These are phyloP conservation scores for Lepidothrix coronata DNA, from an alignment of 2,113 vertebrate species.

Conservation along the genomic window DNA sequence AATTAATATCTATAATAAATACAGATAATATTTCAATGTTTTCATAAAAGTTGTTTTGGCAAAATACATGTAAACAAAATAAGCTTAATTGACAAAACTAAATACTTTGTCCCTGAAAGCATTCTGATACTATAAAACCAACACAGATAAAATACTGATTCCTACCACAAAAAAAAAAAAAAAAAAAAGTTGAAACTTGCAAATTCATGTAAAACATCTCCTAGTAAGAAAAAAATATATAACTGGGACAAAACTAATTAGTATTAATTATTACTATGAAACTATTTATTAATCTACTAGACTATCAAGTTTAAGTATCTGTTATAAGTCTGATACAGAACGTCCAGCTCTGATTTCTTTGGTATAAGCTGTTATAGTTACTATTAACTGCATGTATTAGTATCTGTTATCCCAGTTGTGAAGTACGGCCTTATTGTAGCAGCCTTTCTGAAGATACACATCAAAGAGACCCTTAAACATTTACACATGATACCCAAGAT, in stretches of 20 bases:
- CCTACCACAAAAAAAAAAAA: too few species aligned
- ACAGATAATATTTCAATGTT: not conserved
- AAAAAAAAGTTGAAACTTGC: not conserved
- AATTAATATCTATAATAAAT: not conserved
- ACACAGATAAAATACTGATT: not conserved
- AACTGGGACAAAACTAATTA: not conserved
- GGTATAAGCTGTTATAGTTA: not conserved
- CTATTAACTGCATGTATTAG: not conserved
- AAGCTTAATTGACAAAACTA: not conserved
- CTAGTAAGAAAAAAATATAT: not conserved
- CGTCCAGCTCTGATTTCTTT: not conserved
- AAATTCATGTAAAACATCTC: not conserved
- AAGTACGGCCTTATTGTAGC: not conserved
- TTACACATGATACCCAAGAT: not conserved
- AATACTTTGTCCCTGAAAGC: not conserved
- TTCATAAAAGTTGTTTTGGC: not conserved
- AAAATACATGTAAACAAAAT: not conserved
- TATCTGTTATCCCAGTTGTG: not conserved
- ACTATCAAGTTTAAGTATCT: not conserved
- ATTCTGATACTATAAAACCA: not conserved
- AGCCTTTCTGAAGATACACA: not conserved
- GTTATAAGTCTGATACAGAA: not conserved
- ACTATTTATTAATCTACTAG: not conserved
- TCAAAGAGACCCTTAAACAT: not conserved
- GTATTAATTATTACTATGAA: not conserved